Conservation (phyloP, 53 echinoderm and acorn worm genomes). For the Patiria pectinifera region DNA sequence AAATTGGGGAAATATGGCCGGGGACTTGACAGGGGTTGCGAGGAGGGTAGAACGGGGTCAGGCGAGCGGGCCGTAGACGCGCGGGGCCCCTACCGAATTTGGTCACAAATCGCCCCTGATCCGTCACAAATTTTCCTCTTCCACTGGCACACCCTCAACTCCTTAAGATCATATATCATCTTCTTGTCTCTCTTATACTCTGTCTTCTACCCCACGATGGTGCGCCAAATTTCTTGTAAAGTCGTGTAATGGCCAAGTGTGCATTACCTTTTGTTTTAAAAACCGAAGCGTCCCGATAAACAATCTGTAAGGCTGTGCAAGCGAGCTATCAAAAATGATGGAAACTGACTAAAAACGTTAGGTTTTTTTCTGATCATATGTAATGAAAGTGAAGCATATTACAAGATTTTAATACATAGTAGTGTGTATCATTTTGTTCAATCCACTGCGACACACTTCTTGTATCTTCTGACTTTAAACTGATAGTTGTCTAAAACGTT, state of each 20-base stretch:
- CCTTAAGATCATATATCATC: slow-evolving; percentile 3
- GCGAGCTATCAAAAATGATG: background rate
- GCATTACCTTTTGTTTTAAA: background rate
- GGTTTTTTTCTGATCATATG: no score
- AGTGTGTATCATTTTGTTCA: no score
- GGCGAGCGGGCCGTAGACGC: background rate
- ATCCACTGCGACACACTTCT: no score
- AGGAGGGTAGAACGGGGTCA: slow-evolving; percentile 14
- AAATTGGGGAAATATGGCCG: slow-evolving; percentile 59
- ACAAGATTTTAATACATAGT: no score
- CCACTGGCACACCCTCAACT: slow-evolving; percentile 8
- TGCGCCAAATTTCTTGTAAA: slow-evolving; percentile 16
- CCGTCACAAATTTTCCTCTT: background rate
- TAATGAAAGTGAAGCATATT: no score
- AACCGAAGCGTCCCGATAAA: background rate
- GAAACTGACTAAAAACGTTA: no score
- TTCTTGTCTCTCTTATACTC: background rate
- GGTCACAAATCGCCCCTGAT: slow-evolving; percentile 43
- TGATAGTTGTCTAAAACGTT: no score
- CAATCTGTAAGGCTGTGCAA: background rate
- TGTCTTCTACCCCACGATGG: background rate
- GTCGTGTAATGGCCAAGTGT: slow-evolving; percentile 16
- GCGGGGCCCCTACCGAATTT: slow-evolving; percentile 43
- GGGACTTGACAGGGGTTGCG: slow-evolving; percentile 58
- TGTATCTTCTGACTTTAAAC: no score